Evolutionary conservation across 2,113 vertebrate species (phyloP).

Genomic region (Neotoma lepida): DNA sequence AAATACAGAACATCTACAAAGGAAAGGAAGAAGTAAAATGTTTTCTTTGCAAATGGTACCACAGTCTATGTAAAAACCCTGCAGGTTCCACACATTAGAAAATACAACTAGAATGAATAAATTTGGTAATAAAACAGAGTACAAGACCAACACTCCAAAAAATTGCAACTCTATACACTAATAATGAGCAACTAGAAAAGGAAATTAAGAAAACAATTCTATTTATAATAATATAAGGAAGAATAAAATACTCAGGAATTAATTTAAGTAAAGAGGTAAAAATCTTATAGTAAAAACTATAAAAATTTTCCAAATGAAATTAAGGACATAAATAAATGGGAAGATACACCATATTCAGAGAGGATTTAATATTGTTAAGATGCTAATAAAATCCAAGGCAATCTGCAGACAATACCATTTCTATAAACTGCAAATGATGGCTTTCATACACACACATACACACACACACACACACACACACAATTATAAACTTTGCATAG

Average conservation of each 20-base stretch:
- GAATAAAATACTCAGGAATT: not conserved
- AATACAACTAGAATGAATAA: not conserved
- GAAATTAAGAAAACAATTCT: not conserved
- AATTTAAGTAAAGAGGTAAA: not conserved
- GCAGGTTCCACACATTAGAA: not conserved
- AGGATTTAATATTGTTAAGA: not conserved
- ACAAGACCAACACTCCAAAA: not conserved
- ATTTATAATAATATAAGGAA: not conserved
- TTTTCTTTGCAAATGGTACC: not conserved
- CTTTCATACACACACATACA: not conserved
- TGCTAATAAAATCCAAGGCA: not conserved
- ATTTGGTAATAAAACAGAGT: not conserved
- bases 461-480: not conserved
- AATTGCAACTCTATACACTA: not conserved
- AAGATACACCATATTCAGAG: not conserved
- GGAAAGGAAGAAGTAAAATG: not conserved
- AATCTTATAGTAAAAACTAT: not conserved
- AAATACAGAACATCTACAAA: not conserved
- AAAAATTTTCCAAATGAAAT: not conserved
- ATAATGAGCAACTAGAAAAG: not conserved
- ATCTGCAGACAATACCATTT: not conserved
- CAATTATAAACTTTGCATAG: not conserved
- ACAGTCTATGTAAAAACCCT: not conserved
- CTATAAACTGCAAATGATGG: not conserved
- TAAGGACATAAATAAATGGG: not conserved